Conservation (phyloP, 2,113 vertebrate species). For the Cygnus atratus region DNA sequence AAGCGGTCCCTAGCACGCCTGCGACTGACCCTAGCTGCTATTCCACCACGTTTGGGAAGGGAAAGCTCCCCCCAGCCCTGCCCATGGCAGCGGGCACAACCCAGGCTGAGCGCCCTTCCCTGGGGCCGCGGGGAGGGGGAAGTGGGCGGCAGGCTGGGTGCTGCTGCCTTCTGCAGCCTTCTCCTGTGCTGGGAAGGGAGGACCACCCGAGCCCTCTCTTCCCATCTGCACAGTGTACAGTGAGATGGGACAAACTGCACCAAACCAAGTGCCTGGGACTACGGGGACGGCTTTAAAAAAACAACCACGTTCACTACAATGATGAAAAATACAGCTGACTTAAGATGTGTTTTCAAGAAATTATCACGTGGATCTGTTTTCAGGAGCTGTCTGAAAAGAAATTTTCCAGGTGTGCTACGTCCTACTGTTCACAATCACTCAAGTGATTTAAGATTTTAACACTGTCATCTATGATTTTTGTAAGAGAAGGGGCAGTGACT, state of each 20-base stretch:
- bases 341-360: neutral
- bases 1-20: neutral
- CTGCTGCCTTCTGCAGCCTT: neutral
- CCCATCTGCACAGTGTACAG: neutral
- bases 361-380: neutral
- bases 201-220: neutral
- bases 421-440: neutral
- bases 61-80: neutral
- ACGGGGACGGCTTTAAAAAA: neutral
- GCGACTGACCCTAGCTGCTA: neutral
- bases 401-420: neutral
- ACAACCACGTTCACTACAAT: neutral
- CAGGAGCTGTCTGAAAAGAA: neutral
- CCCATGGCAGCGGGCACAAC: neutral
- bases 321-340: neutral
- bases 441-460: conserved; percentile 18
- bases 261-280: neutral
- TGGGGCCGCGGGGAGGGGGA: too few relatives aligned
- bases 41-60: neutral
- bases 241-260: neutral
- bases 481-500: neutral
- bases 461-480: neutral
- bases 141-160: too few relatives aligned
- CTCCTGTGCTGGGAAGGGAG: neutral
- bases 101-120: rapidly evolving